phyloP scores from a whole-genome alignment of 1,140 invertebrate genomes.

The Lanistes nyassanus region DNA sequence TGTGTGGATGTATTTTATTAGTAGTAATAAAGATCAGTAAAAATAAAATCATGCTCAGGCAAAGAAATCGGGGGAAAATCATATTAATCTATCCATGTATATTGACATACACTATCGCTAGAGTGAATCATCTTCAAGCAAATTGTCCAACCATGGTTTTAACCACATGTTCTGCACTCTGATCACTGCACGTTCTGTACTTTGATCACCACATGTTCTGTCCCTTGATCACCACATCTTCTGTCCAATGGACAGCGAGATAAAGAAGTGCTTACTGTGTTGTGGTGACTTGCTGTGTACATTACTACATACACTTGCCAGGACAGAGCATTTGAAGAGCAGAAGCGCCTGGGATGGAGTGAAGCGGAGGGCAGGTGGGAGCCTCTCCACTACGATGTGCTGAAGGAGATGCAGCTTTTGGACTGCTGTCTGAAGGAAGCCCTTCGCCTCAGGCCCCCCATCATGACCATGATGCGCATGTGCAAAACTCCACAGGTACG shows the following conservation, averaged over 20 bases:
- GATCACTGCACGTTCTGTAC: too few species aligned
- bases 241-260: neutral
- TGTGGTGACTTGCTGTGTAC: neutral
- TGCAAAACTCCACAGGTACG: conserved; percentile 48
- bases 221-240: neutral
- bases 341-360: conserved; percentile 33
- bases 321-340: conserved; percentile 44
- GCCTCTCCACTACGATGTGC: conserved; percentile 44
- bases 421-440: conserved; percentile 60
- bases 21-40: too few species aligned
- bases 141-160: too few species aligned
- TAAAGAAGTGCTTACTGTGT: neutral
- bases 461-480: conserved; percentile 62
- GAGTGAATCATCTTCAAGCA: too few species aligned
- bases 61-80: too few species aligned
- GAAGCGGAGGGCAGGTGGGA: conserved; percentile 19
- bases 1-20: too few species aligned
- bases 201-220: too few species aligned
- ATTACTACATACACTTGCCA: conserved; percentile 18
- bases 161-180: too few species aligned
- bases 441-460: conserved; percentile 54
- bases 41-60: too few species aligned
- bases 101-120: too few species aligned
- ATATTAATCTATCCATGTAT: too few species aligned
- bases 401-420: conserved; percentile 52